Evolutionary conservation across 2,888 invertebrate genomes (phyloP), one percentile per base, ranked within the genome.

Genomic region (Spodoptera exigua): DNA sequence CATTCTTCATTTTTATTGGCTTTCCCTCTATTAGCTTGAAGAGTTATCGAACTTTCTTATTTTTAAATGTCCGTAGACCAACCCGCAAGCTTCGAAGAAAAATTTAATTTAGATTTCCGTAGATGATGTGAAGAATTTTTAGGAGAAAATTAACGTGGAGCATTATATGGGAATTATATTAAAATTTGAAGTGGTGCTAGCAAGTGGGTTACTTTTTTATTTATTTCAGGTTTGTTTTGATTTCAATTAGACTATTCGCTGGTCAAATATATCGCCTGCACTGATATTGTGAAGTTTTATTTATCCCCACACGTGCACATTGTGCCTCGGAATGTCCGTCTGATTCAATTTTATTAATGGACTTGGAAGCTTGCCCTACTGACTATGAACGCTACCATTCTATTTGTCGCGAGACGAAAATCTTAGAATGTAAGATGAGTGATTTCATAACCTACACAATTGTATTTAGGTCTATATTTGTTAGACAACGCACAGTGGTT

Each of bases 341-440:
- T 93, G 94, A 93, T 93, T 94, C 94, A 91, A 93, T 93, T 90
- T 94, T 94, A 94, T 93, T 93, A 94, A 94, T 93, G 94, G 94
- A 93, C 86, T 93, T 94, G 94, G 94, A 92, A 90, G 89, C 85
- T 92, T 94, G 93, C 94, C 94, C 94, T 84, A 90, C 87, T 93
- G 92, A 93, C 90, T 91, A 85, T 85, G 89, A 89, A 89, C 88
- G 87, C 83, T 80, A 81, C 86, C 79, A 83, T 89, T 92, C 90
- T 90, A 87, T 91, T 87, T 86, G 88, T 85, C 87, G 88, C 86
- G 79, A 83, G 83, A 84, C 86, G 81, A 83, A 84, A 86, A 85
- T 87, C 80, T 85, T 81, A 77, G 39, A 53, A 74, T 55, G 44
- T 60, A 60, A 40, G 72, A 69, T 83, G 72, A 80, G 64, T 75